phyloP scores from a whole-genome alignment of 2,888 invertebrate genomes.

The Endomychus coccineus region DNA sequence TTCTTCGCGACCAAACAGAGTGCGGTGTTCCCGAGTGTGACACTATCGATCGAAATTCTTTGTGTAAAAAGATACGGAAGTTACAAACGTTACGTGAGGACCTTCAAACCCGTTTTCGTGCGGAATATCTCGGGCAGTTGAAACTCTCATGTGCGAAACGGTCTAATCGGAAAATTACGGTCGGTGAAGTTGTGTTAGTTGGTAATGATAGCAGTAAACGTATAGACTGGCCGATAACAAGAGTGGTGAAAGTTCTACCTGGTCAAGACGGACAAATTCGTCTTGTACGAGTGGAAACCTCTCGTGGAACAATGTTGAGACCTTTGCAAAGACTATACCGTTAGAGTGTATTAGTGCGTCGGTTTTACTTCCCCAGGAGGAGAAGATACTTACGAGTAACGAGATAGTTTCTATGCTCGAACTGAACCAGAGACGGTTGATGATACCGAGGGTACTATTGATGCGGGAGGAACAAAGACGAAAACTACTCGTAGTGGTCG shows the following conservation, averaged over 20 bases:
- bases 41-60: constrained; percentile 14
- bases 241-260: constrained; percentile 17
- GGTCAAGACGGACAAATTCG: constrained; percentile 18
- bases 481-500: no score
- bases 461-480: no score
- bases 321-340: no score
- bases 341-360: no score
- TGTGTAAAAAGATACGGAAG: constrained; percentile 17
- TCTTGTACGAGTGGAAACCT: constrained; percentile 12
- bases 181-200: constrained; percentile 19
- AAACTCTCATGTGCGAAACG: constrained; percentile 8
- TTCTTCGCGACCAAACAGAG: constrained; percentile 22
- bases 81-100: constrained; percentile 22
- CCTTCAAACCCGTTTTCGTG: constrained; percentile 21
- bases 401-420: no score
- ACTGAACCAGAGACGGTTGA: no score
- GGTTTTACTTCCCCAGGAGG: no score
- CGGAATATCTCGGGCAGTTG: constrained; percentile 22
- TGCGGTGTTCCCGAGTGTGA: constrained; percentile 22
- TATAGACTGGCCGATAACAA: constrained; percentile 19
- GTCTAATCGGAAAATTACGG: constrained; percentile 4
- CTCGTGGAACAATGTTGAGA: no score
- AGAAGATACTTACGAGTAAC: no score
- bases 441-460: no score
- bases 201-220: constrained; percentile 19